phyloP scores from a whole-genome alignment of 2,888 invertebrate species.

The Onchidella celtica region DNA sequence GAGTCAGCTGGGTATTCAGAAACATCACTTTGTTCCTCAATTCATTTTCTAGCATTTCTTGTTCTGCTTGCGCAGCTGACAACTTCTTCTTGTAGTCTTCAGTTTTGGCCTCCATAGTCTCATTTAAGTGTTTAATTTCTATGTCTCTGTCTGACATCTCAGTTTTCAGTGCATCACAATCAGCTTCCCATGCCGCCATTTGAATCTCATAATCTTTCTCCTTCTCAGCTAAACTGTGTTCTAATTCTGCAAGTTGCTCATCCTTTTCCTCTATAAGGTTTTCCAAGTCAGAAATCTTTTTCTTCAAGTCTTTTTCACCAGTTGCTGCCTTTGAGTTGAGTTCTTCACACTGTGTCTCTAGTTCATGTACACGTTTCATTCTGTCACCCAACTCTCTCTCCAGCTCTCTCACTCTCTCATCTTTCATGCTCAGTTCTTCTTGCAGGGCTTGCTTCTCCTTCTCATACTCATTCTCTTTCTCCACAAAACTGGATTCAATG shows the following conservation, averaged over 20 bases:
- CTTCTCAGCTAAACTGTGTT: conserved; percentile 34
- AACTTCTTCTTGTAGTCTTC: conserved; percentile 9
- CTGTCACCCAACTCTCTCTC: conserved; percentile 33
- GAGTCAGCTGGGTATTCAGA: conserved; percentile 40
- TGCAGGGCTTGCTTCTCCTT: conserved; percentile 52
- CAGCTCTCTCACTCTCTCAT: conserved; percentile 44
- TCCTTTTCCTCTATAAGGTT: conserved; percentile 40
- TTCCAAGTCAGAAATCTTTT: conserved; percentile 19
- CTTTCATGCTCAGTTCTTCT: conserved; percentile 49
- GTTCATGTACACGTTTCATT: conserved; percentile 23
- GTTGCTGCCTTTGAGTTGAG: conserved; percentile 40
- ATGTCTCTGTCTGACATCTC: conserved; percentile 40
- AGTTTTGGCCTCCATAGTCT: conserved; percentile 23
- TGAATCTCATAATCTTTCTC: conserved; percentile 38
- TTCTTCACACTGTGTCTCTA: conserved; percentile 41
- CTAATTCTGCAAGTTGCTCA: conserved; percentile 53
- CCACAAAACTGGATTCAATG: conserved; percentile 58
- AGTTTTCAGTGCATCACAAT: conserved; percentile 39
- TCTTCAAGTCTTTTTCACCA: conserved; percentile 26
- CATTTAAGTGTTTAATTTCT: conserved; percentile 45
- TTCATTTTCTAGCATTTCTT: conserved; percentile 19
- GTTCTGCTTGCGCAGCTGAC: conserved; percentile 1
- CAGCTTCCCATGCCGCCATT: conserved; percentile 19
- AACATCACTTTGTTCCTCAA: conserved; percentile 25
- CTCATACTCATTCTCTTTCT: conserved; percentile 60